Base-by-base conservation (phyloP, 2,797 vertebrate species). In the Chrysocyon brachyurus region DNA sequence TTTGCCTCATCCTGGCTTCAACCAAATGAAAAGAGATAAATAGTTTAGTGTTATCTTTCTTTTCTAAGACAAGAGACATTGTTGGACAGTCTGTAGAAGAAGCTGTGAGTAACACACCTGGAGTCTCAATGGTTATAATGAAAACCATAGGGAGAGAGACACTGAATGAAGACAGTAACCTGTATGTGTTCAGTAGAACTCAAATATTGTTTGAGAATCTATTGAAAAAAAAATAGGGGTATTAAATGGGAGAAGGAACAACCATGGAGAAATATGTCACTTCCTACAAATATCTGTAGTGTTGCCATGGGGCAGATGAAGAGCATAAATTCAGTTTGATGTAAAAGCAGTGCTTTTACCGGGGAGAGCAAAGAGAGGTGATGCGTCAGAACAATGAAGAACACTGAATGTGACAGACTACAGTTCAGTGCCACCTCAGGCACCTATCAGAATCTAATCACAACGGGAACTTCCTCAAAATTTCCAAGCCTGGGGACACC, bases 141-240 rank as follows among this genome's bases (percentile, higher is more conserved):
- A 93, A 86, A 88, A 87, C 78, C 73, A 24, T 36, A 52, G 16
- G 54, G 19, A 91, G 21, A 75, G 86, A 87, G 49, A 91, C 21
- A 73, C 14, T 91, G 66, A 87, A 16, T 33, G 68, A 93, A 86
- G 21, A 57, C 21, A 83, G 54, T 83, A 33, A 68, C 33, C 36
- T 89, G 81, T 57, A 94, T 56, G 61, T 56, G 61, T 91, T 96
- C 72, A 86, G 33, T 49, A 90, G 49, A 90, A 87, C 31, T 94
- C 12, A 92, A 86, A 87, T 68, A 90, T 57, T 31, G 16, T 52
- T 49, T 64, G 56, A 40, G 40, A 75, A 46, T 54, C 68, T 92
- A 33, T 49, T 90, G 84, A 26, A 75, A 90, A 94, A 61, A 66
- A n/a, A 10, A n/a, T 52, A 19, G 4, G 12, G 77, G 31, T 59